These are phyloP conservation scores for Desoria tigrina DNA, from an alignment of 2,888 invertebrate species.

Conservation along the genomic window DNA sequence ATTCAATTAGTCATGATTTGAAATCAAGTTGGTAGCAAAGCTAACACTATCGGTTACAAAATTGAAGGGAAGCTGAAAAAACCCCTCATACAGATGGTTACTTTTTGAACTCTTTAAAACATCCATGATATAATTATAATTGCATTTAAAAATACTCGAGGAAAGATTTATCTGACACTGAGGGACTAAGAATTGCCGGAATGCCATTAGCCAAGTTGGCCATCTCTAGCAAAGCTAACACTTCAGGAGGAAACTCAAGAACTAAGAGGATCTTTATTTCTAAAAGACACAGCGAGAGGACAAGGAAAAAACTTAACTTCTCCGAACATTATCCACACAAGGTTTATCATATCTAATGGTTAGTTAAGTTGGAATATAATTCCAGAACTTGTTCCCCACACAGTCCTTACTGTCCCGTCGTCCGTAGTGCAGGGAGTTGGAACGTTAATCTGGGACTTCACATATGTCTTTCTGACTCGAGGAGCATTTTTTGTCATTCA, in stretches of 20 bases:
- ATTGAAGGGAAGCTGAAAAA: no score
- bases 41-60: no score
- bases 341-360: no score
- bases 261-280: conserved; percentile 6
- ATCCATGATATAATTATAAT: conserved; percentile 17
- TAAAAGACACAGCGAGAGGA: not conserved
- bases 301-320: not conserved
- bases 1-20: no score
- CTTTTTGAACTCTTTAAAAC: no score
- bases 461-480: conserved; percentile 15
- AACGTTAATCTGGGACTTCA: not conserved
- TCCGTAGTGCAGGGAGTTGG: no score
- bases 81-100: no score
- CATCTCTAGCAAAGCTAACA: conserved; percentile 20
- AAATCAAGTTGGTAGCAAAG: no score
- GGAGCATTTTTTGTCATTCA: conserved; percentile 18
- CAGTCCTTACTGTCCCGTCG: no score
- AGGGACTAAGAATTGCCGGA: conserved; percentile 10
- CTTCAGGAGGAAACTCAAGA: conserved; percentile 20
- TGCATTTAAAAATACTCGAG: conserved; percentile 16
- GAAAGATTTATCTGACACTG: not conserved
- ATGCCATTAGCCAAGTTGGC: conserved; percentile 21
- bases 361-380: no score
- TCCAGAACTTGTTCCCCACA: no score
- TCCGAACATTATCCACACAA: not conserved